phyloP scores from a whole-genome alignment of 2,797 vertebrate genomes.

The Kryptopterus vitreolus region DNA sequence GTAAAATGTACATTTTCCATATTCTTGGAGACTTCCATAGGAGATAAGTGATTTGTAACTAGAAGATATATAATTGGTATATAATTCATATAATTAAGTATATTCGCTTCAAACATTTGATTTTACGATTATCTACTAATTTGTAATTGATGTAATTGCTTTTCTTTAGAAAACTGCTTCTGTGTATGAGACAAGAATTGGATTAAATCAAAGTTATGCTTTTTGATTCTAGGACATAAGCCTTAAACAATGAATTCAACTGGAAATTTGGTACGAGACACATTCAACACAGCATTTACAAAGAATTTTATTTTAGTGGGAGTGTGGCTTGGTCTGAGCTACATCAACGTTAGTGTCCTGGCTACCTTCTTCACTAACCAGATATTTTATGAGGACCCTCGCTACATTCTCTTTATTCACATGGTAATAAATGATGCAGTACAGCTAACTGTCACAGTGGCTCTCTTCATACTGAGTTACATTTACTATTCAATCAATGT shows the following conservation, averaged over 20 bases:
- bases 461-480: conserved; percentile 72
- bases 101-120: not conserved
- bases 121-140: not conserved
- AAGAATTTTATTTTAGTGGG: conserved; percentile 71
- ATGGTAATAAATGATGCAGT: conserved; percentile 75
- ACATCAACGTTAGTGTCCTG: conserved; percentile 67
- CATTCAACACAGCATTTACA: conserved; percentile 59
- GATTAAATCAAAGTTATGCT: not conserved
- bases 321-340: conserved; percentile 69
- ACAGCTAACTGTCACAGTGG: conserved; percentile 68
- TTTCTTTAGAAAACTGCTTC: not conserved
- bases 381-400: conserved; percentile 71
- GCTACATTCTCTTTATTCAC: conserved; percentile 78
- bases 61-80: not conserved
- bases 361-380: conserved; percentile 70
- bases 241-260: conserved; percentile 48
- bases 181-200: not conserved
- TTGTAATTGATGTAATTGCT: not conserved
- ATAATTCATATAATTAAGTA: conserved; percentile 1
- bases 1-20: too few species aligned
- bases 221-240: conserved; percentile 18
- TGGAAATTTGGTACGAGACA: conserved; percentile 60
- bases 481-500: conserved; percentile 69
- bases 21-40: not conserved
- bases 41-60: not conserved